phyloP scores from a whole-genome alignment of 2,797 vertebrate genomes.

The Acanthurus tractus region DNA sequence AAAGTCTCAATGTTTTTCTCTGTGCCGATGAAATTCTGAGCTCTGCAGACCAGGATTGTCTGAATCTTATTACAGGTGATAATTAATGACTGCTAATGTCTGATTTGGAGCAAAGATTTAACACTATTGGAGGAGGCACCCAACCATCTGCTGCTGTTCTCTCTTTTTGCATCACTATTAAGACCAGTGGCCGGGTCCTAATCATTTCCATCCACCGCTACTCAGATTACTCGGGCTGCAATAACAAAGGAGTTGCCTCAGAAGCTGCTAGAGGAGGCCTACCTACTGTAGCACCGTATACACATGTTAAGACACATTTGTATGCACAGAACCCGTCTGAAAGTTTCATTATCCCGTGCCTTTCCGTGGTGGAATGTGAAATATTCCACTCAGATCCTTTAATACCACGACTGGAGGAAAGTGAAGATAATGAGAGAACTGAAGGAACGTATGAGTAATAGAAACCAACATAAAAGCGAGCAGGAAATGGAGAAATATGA shows the following conservation, averaged over 20 bases:
- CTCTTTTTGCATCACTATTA: constrained; percentile 30
- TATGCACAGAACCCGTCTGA: constrained; percentile 25
- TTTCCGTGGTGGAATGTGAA: constrained; percentile 68
- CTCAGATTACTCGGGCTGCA: constrained; percentile 65
- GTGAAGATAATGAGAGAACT: constrained; percentile 33
- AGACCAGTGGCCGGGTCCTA: constrained; percentile 39
- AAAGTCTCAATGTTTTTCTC: constrained; percentile 1
- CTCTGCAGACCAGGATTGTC: not conserved
- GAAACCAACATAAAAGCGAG: constrained; percentile 43
- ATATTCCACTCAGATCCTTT: constrained; percentile 64
- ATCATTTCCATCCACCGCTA: constrained; percentile 67
- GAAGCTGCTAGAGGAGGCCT: constrained; percentile 37
- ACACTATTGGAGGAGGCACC: constrained; percentile 9
- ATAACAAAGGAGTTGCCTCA: constrained; percentile 57
- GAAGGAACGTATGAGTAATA: constrained; percentile 47
- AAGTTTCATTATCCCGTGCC: constrained; percentile 52
- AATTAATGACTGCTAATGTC: constrained; percentile 32
- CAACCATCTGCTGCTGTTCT: not conserved
- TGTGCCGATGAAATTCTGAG: constrained; percentile 11
- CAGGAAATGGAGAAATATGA: constrained; percentile 44
- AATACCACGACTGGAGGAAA: constrained; percentile 48
- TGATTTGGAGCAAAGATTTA: constrained; percentile 26
- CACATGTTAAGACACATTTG: not conserved
- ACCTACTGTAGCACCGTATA: constrained; percentile 20
- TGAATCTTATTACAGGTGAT: constrained; percentile 26